These are phyloP conservation scores for Trisateles emortualis DNA, from an alignment of 2,888 invertebrate genomes.

Conservation along the genomic window DNA sequence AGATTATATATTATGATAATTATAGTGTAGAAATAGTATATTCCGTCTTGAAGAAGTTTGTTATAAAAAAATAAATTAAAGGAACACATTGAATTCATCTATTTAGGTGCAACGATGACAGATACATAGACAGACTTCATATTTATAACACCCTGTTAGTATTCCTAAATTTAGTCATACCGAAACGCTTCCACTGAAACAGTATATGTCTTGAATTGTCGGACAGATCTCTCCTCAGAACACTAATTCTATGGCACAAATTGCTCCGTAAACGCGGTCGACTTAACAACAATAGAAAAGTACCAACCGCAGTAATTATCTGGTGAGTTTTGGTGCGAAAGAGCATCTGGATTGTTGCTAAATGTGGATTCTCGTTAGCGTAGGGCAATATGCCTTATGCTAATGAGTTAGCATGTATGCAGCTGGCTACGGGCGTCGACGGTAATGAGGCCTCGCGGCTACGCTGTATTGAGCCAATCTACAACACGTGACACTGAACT, in stretches of 20 bases:
- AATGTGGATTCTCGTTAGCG: slow-evolving; percentile 43
- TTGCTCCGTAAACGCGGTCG: slow-evolving; percentile 10
- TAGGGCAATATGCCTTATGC: slow-evolving; percentile 39
- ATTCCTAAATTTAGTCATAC: no score
- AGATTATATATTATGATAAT: no score
- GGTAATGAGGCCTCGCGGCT: slow-evolving; percentile 61
- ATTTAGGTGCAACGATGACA: no score
- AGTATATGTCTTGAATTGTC: slow-evolving; percentile 19
- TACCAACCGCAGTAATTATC: slow-evolving; percentile 58
- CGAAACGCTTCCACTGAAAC: slow-evolving; percentile 4
- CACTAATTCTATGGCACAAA: slow-evolving; percentile 18
- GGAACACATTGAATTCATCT: no score
- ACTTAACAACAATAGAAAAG: slow-evolving; percentile 38
- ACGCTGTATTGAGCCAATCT: not conserved
- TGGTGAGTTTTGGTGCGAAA: slow-evolving; percentile 50
- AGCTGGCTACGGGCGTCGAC: slow-evolving; percentile 14
- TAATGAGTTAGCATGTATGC: slow-evolving; percentile 55
- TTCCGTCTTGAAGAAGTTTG: no score
- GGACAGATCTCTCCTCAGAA: slow-evolving; percentile 13
- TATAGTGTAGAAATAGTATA: no score
- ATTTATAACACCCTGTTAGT: no score
- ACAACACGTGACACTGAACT: not conserved
- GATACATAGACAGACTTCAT: no score
- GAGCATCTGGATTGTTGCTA: slow-evolving; percentile 40
- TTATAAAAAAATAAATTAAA: no score